Conservation (phyloP, 64 coral and sea anemone genomes). For the Astreopora myriophthalma region DNA sequence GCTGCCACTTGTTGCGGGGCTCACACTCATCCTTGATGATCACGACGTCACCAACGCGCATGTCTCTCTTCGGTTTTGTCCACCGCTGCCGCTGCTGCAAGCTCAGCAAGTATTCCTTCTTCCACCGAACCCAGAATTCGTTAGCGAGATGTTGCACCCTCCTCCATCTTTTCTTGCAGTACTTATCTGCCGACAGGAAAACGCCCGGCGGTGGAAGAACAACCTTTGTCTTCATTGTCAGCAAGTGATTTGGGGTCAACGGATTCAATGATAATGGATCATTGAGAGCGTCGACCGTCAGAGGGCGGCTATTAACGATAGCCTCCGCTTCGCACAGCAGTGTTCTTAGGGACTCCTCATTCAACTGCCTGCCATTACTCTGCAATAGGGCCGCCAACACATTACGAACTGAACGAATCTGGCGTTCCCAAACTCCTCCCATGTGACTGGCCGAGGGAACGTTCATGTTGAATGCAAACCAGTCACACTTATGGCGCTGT, state of each 20-base stretch:
- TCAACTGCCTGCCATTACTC: too few species aligned
- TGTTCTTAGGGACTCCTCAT: too few species aligned
- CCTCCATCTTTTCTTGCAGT: slow-evolving; percentile 37
- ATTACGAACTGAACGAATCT: slow-evolving; percentile 19
- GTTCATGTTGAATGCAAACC: slow-evolving; percentile 42
- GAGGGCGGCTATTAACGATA: slow-evolving; percentile 7
- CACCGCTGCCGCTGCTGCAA: neutral
- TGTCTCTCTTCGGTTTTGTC: neutral
- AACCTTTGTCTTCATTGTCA: neutral
- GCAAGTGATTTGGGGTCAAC: neutral
- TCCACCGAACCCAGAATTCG: too few species aligned
- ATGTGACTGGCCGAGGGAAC: neutral
- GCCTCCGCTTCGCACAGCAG: neutral
- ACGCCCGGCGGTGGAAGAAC: slow-evolving; percentile 16
- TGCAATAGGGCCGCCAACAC: neutral
- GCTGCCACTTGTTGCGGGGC: neutral
- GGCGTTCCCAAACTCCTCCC: neutral
- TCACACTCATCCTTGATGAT: neutral
- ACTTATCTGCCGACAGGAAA: neutral
- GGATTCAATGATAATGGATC: neutral
- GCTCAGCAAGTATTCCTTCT: too few species aligned
- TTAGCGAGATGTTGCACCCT: too few species aligned
- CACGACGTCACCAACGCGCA: neutral
- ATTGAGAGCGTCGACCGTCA: neutral
- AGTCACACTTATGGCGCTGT: slow-evolving; percentile 10